Evolutionary conservation across 2,113 vertebrate species (phyloP).

Genomic region (Telmatochromis brichardi): DNA sequence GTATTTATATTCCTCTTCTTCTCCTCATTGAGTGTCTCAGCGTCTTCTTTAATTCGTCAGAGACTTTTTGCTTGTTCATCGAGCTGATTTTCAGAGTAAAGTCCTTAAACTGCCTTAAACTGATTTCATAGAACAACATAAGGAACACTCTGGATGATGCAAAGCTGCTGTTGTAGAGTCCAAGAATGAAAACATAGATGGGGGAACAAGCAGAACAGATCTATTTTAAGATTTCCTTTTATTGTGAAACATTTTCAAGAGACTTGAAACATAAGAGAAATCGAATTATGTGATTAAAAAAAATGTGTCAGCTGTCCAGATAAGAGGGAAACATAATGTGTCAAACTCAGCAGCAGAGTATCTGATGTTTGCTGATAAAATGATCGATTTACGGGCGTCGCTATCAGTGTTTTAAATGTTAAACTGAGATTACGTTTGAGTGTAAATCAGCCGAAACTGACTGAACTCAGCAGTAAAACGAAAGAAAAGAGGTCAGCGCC

Average conservation of each 20-base stretch:
- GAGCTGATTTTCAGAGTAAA: not conserved
- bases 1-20: not conserved
- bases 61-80: not conserved
- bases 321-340: not conserved
- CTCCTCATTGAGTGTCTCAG: not conserved
- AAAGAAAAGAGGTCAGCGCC: conserved; percentile 25
- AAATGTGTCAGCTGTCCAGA: not conserved
- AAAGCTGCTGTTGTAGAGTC: not conserved
- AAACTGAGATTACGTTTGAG: not conserved
- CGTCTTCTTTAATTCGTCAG: not conserved
- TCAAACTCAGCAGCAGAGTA: not conserved
- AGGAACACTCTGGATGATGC: not conserved
- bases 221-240: not conserved
- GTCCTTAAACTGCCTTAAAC: not conserved
- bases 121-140: not conserved
- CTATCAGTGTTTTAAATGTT: not conserved
- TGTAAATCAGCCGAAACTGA: not conserved
- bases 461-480: not conserved
- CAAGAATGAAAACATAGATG: not conserved
- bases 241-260: not conserved
- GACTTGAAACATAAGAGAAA: not conserved
- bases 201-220: not conserved
- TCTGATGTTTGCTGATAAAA: not conserved
- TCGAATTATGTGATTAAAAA: not conserved
- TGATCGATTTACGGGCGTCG: not conserved